Conservation (phyloP, 1,140 invertebrate species). For the Zaprionus nigranus region DNA sequence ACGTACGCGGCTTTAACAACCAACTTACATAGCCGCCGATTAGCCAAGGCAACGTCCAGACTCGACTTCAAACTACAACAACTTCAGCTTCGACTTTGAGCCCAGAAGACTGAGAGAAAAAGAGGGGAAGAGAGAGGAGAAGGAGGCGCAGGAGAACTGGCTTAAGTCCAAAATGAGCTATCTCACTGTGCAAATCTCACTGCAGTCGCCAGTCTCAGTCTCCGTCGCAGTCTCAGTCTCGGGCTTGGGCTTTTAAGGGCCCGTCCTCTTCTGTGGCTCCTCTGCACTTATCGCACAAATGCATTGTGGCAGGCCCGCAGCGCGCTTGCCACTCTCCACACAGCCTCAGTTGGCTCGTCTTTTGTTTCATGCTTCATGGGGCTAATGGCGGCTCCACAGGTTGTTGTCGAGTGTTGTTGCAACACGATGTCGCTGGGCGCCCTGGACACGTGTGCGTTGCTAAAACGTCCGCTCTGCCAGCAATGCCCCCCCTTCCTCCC, state of each 20-base stretch:
- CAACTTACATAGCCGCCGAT: constrained; percentile 82
- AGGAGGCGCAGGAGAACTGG: constrained; percentile 13
- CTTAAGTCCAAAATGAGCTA: constrained; percentile 76
- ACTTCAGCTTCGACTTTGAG: neutral
- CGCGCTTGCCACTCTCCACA: neutral
- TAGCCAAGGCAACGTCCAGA: constrained; percentile 72
- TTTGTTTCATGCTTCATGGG: constrained; percentile 78
- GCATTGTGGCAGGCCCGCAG: constrained; percentile 66
- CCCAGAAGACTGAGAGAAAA: neutral
- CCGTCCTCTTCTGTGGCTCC: constrained; percentile 1
- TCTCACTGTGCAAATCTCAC: constrained; percentile 71
- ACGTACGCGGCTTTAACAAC: constrained; percentile 75
- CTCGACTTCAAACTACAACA: constrained; percentile 11
- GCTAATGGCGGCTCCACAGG: constrained; percentile 76
- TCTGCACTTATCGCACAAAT: constrained; percentile 72
- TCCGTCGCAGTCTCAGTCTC: neutral
- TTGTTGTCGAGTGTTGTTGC: constrained; percentile 77
- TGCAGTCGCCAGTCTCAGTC: constrained; percentile 47
- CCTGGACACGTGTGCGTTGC: constrained; percentile 76
- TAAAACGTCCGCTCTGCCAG: constrained; percentile 71
- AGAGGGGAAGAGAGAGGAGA: too few relatives aligned
- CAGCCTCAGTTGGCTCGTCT: constrained; percentile 27
- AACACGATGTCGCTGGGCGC: constrained; percentile 72
- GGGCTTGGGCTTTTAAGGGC: constrained; percentile 63
- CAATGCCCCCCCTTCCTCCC: neutral